Evolutionary conservation across 1,140 invertebrate genomes (phyloP), one percentile per base, ranked within the genome.

Genomic region (Schlechtendalia chinensis): DNA sequence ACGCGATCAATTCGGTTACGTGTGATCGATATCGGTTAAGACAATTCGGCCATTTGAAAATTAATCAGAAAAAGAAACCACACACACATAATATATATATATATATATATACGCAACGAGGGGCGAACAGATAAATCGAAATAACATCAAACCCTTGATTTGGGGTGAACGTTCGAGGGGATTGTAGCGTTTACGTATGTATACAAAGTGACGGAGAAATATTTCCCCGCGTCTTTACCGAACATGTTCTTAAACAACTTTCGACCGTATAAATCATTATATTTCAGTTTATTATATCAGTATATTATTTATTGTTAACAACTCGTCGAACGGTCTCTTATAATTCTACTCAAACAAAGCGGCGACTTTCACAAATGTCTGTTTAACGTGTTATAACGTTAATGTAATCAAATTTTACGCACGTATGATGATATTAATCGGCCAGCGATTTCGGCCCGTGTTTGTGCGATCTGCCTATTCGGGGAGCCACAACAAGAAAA

Each of bases 1-100:
- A 65, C 29, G 29, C 19, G 32, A 67, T 67, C 63, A 67, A 67
- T 67, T 67, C 63, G n/a, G 63, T 67, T 67, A 50, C 12, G 14
- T 12, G 14, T 50, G 63, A 67, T 67, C n/a, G 63, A 67, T 67
- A 45, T 45, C 29, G 63, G 63, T 67, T 45, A 47, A 47, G 39
- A 69, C 65, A 29, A 47, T 69, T 47, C 22, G 22, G 6, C 39
- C 22, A 24, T 67, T 67, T 19, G n/a, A 29, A 67, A 67, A 67
- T 67, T 39, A 67, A 67, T 67, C 63, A 67, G 32, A 69, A 22
- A 69, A 69, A n/a, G n/a, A 19, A 1, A 45, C 11, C 14, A 22
- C n/a, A 17, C 24, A 54, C 47, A 54, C 19, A 54, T n/a, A n/a
- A n/a, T 54, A n/a, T 16, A 54, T 54, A 50, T 50, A 50, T 10